phyloP scores from a whole-genome alignment of 2,113 vertebrate genomes.

The Chaetura pelagica region DNA sequence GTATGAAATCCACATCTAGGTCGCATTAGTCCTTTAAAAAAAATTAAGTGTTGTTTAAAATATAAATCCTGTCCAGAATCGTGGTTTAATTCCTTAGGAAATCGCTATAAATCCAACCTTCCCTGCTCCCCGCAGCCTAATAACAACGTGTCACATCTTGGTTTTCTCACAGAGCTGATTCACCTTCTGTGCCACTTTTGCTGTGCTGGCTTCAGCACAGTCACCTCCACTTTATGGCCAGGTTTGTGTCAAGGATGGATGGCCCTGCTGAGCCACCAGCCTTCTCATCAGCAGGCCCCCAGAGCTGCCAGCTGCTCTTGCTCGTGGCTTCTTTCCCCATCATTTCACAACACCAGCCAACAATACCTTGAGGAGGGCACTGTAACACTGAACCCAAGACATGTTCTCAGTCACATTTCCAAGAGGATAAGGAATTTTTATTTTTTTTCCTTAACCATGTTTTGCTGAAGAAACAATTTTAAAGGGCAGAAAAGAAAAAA shows the following conservation, averaged over 20 bases:
- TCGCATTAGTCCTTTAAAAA: not conserved
- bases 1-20: slow-evolving; percentile 50
- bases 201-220: not conserved
- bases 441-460: not conserved
- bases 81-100: slow-evolving; percentile 10
- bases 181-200: not conserved
- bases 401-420: not conserved
- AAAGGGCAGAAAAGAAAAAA: not conserved
- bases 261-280: not conserved
- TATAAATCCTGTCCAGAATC: not conserved
- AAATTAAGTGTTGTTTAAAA: not conserved
- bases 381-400: not conserved
- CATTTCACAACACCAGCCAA: not conserved
- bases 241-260: not conserved
- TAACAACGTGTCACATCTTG: not conserved
- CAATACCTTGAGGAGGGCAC: not conserved
- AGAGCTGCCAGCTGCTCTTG: rapidly evolving
- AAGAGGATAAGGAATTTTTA: not conserved
- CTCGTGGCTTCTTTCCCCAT: not conserved
- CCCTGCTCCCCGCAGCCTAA: not conserved
- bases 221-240: not conserved
- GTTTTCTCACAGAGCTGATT: not conserved
- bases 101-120: not conserved
- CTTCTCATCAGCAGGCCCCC: not conserved
- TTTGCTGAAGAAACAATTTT: slow-evolving; percentile 19